phyloP scores from a whole-genome alignment of 2,113 vertebrate species.

The Ahaetulla prasina region DNA sequence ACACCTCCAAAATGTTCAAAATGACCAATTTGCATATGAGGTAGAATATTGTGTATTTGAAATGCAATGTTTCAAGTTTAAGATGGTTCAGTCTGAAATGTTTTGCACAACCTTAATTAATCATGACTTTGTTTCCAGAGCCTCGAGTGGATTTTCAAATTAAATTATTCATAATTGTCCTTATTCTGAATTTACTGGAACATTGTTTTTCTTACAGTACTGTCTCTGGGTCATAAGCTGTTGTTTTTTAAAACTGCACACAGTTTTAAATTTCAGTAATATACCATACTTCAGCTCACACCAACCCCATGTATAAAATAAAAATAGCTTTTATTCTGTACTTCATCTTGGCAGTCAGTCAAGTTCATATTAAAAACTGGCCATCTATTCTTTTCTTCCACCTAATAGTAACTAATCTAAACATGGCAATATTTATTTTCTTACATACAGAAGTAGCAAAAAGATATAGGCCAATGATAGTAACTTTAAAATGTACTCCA shows the following conservation, averaged over 20 bases:
- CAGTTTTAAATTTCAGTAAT: slow-evolving; percentile 1
- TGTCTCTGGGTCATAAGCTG: background rate
- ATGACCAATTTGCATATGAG: background rate
- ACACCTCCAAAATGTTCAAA: background rate
- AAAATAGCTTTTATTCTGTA: background rate
- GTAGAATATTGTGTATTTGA: background rate
- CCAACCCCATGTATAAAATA: background rate
- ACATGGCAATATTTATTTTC: background rate
- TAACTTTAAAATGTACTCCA: background rate
- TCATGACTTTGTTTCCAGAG: background rate
- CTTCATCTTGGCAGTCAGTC: background rate
- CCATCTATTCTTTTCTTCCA: background rate
- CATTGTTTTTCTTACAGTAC: slow-evolving; percentile 9
- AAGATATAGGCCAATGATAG: background rate
- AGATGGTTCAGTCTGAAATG: background rate
- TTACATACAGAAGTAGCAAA: background rate
- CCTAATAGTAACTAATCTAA: background rate
- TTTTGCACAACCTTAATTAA: background rate
- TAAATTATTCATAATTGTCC: slow-evolving; percentile 28
- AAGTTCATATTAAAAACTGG: background rate
- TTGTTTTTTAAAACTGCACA: background rate
- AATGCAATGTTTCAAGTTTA: background rate
- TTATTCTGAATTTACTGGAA: slow-evolving; percentile 23
- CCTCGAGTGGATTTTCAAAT: slow-evolving; percentile 25
- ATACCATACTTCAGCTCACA: background rate